phyloP scores from a whole-genome alignment of 2,888 invertebrate species.

The Eilema depressum region DNA sequence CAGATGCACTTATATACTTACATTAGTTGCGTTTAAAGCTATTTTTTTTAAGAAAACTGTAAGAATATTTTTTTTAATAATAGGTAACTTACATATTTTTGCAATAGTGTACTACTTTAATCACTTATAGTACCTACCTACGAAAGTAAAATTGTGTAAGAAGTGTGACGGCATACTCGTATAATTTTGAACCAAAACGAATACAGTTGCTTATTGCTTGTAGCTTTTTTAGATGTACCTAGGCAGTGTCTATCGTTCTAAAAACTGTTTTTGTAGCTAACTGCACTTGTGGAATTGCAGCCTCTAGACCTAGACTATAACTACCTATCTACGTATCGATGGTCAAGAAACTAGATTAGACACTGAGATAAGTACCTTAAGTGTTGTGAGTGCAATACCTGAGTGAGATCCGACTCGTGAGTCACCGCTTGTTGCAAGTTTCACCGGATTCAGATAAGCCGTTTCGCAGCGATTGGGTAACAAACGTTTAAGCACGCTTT shows the following conservation, averaged over 20 bases:
- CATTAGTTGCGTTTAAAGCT: background rate
- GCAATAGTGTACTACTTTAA: too few relatives aligned
- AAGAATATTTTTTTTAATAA: too few relatives aligned
- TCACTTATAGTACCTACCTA: too few relatives aligned
- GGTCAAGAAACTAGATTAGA: slow-evolving; percentile 31
- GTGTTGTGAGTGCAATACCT: slow-evolving; percentile 13
- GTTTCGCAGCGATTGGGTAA: slow-evolving; percentile 42
- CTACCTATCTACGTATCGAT: background rate
- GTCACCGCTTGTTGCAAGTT: slow-evolving; percentile 33
- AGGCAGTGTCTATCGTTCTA: slow-evolving; percentile 1
- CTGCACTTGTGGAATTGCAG: background rate
- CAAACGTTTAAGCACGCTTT: slow-evolving; percentile 41
- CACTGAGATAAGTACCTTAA: slow-evolving; percentile 23
- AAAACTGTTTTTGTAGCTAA: background rate
- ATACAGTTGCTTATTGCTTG: background rate
- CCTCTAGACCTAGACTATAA: background rate
- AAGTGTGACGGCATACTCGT: slow-evolving; percentile 17
- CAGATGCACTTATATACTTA: background rate
- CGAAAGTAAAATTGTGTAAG: background rate
- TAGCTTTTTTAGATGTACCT: background rate
- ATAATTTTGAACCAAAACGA: background rate
- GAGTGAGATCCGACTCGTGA: slow-evolving; percentile 21
- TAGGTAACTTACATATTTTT: too few relatives aligned
- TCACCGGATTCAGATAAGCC: slow-evolving; percentile 40
- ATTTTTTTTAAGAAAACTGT: background rate